Evolutionary conservation across 2,797 vertebrate genomes (phyloP), one percentile per base, ranked within the genome.

Genomic region (Myotis planiceps): DNA sequence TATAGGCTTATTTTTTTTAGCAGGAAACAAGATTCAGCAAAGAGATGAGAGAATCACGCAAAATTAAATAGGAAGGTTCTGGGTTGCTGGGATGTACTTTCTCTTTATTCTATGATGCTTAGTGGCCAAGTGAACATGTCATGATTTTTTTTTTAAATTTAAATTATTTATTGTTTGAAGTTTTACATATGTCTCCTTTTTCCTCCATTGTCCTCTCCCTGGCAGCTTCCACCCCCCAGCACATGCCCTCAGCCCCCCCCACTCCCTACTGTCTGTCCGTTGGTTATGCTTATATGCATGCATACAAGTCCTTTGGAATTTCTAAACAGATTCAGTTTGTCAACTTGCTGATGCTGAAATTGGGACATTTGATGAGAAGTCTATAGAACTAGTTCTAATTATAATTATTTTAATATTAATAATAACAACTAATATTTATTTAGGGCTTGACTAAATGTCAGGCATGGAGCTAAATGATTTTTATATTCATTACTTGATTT

Each of bases 61-160:
- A 89, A 88, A 80, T 93, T 89, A 90, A 91, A 68, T 34, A 55
- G 13, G 65, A 79, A 89, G 51, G 84, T 72, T 88, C n/a, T 75
- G 53, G 29, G 21, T 88, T 82, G 29, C 39, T 49, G 69, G 27
- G 6, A 92, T 85, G 32, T 97, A 63, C 42, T 72, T 76, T 90
- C 34, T 90, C 25, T 92, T 88, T 71, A 89, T 91, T 71, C 32
- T 55, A 10, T 81, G n/a, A 71, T 82, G 18, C 37, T 49, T 92
- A 91, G 51, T 72, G 60, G 25, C 69, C 87, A 78, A 79, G 27
- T 51, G n/a, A 91, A 72, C 53, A 29, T n/a, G 81, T 85, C 47
- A n/a, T 92, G 9, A 18, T 87, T 47, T 80, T 88, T 71, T 47
- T 3, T n/a, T n/a, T n/a, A 91, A 58, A 60, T 29, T 60, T 60